Evolutionary conservation across 2,113 vertebrate genomes (phyloP), one percentile per base, ranked within the genome.

Genomic region (Hippocampus zosterae): DNA sequence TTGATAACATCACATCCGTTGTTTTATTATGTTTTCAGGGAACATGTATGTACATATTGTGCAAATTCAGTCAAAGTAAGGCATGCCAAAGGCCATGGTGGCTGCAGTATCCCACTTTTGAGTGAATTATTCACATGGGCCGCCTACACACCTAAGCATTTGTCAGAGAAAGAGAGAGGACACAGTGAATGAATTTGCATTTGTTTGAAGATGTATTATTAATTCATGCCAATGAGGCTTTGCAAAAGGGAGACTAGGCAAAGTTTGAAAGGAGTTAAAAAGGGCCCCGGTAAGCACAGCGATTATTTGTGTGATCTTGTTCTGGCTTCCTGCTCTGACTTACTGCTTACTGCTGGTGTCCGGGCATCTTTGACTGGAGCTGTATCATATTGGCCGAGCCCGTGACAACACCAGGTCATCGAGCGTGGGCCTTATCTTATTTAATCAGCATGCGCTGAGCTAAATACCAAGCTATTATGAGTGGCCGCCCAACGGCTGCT

Each of bases 151-250:
- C 85, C 83, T 87, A 56, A 84, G 86, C 85, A 81, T 85, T 89
- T 87, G 78, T 88, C 83, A 83, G 83, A 83, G 84, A 83, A 79
- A 81, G 71, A 85, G 71, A 85, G 81, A 88, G 83, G 85, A 88
- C 79, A 76, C 73, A 81, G 82, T 65, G 81, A 87, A 85, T 79
- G 52, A 73, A 91, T 90, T 84, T 85, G 87, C 89, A 89, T 89
- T 73, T 88, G 85, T 91, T 89, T 89, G 88, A 89, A 88, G 89
- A 85, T 33, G 46, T 77, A 85, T 89, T 89, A 88, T 88, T 87
- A 90, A 91, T 91, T 87, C 84, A 89, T 88, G 84, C 75, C 81
- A 75, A 81, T 83, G 87, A 87, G 77, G 81, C 69, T 69, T 74
- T 81, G 81, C 83, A 81, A 73, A 72, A 81, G 67, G 69, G 74